phyloP scores from a whole-genome alignment of 2,113 vertebrate genomes.

The Chionomys nivalis region DNA sequence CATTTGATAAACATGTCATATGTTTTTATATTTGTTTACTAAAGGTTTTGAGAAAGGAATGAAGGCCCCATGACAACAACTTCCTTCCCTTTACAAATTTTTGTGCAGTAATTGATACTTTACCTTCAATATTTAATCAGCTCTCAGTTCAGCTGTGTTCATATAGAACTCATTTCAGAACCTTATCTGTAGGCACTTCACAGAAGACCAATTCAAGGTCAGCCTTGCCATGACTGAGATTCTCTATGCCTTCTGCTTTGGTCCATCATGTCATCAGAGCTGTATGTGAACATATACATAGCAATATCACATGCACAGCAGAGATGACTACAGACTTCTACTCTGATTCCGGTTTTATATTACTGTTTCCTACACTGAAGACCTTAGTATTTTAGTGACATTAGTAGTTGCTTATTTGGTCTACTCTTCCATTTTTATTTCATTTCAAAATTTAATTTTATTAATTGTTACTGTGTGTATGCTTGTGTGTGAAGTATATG shows the following conservation, averaged over 20 bases:
- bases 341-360: conserved; percentile 7
- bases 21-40: not conserved
- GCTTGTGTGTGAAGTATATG: not conserved
- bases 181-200: not conserved
- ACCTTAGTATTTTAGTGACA: conserved; percentile 33
- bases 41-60: conserved; percentile 2
- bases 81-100: not conserved
- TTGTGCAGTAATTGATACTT: not conserved
- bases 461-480: not conserved
- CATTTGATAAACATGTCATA: not conserved
- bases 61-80: not conserved
- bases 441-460: not conserved
- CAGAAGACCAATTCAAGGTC: not conserved
- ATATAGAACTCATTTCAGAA: not conserved
- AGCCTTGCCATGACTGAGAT: not conserved
- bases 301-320: not conserved
- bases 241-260: not conserved
- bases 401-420: not conserved
- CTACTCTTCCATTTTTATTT: not conserved
- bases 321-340: not conserved
- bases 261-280: not conserved
- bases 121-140: not conserved
- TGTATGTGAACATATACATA: not conserved
- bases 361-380: conserved; percentile 5
- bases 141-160: not conserved